Evolutionary conservation across 2,888 invertebrate genomes (phyloP).

Genomic region (Plebejus argus): DNA sequence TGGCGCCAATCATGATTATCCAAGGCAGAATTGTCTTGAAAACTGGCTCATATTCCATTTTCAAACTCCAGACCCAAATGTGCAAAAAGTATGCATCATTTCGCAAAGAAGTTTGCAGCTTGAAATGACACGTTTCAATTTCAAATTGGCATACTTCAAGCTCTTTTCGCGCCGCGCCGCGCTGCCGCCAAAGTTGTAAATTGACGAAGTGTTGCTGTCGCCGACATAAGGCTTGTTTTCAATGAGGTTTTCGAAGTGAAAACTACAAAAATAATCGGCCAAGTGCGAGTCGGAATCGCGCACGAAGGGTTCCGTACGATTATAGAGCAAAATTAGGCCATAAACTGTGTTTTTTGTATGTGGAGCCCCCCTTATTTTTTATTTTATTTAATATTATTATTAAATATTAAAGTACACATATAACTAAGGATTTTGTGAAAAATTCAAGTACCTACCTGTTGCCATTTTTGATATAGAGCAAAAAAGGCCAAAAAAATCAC

Average conservation of each 20-base stretch:
- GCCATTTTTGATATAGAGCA: too few species aligned
- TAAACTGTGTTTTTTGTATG: too few species aligned
- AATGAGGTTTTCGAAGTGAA: not conserved
- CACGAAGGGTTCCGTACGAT: too few species aligned
- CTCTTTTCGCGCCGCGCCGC: not conserved
- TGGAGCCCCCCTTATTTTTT: too few species aligned
- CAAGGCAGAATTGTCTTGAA: not conserved
- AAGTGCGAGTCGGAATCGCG: too few species aligned
- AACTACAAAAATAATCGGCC: too few species aligned
- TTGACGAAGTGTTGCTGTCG: slow-evolving; percentile 1
- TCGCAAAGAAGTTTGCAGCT: not conserved
- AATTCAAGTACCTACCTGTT: too few species aligned
- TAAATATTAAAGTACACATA: too few species aligned
- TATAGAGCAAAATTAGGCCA: too few species aligned
- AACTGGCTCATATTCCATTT: not conserved
- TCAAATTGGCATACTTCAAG: not conserved
- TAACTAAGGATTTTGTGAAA: too few species aligned
- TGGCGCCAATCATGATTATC: not conserved
- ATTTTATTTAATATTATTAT: too few species aligned
- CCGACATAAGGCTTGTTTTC: not conserved
- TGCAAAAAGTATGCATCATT: not conserved
- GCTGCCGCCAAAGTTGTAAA: not conserved
- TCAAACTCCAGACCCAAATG: not conserved
- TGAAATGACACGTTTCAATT: slow-evolving; percentile 6
- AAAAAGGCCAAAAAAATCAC: too few species aligned